Conservation (phyloP, 2,113 vertebrate species). For the Falco punctatus region DNA sequence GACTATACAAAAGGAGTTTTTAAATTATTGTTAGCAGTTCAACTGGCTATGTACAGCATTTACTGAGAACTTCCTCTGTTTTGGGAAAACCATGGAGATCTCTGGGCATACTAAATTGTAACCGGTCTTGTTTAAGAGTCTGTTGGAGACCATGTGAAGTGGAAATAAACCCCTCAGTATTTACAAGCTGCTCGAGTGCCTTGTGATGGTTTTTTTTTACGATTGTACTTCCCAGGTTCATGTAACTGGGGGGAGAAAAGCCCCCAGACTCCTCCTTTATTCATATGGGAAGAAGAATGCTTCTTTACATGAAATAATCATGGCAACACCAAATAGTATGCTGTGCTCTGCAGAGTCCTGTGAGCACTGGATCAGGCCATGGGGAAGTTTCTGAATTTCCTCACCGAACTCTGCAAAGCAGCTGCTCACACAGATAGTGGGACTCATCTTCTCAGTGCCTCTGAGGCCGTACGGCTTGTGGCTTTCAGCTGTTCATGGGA, state of each 20-base stretch:
- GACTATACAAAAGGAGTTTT: conserved; percentile 81
- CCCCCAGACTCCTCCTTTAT: background rate
- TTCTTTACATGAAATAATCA: background rate
- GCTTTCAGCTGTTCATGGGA: background rate
- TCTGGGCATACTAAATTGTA: conserved; percentile 67
- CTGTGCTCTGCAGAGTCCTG: background rate
- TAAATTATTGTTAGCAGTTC: conserved; percentile 84
- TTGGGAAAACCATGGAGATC: conserved; percentile 62
- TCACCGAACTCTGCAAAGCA: background rate
- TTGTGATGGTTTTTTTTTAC: background rate
- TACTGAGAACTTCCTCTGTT: conserved; percentile 63
- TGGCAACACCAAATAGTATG: background rate
- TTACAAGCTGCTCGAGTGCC: conserved; percentile 41
- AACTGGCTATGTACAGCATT: conserved; percentile 85
- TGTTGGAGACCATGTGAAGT: conserved; percentile 67
- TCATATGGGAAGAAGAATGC: background rate
- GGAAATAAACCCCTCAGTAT: conserved; percentile 79
- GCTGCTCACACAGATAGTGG: background rate
- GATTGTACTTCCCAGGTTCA: background rate
- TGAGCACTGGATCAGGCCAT: background rate
- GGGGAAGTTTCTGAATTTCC: background rate
- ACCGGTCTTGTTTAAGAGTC: conserved; percentile 69
- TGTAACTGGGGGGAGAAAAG: background rate
- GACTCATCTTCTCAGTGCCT: background rate
- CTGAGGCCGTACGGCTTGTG: background rate